Evolutionary conservation across 2,888 invertebrate species (phyloP).

Genomic region (Chloroclystis v-ata): DNA sequence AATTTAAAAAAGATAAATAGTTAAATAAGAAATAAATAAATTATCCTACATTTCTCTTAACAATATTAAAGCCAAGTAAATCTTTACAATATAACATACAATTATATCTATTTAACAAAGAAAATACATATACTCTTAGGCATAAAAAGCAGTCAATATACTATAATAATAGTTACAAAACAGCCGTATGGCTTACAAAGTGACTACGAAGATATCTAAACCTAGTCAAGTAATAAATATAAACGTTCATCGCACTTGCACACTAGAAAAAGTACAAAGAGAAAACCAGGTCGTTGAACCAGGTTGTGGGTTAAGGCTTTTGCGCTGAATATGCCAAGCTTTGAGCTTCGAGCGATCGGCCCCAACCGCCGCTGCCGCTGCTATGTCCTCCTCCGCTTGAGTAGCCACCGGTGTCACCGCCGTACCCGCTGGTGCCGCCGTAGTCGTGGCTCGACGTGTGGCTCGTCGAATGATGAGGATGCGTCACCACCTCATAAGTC

Average conservation of each 20-base stretch:
- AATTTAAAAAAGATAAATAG: neutral
- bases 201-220: slow-evolving; percentile 36
- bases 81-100: slow-evolving; percentile 37
- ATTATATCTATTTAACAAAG: slow-evolving; percentile 39
- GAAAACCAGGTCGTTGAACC: slow-evolving; percentile 64
- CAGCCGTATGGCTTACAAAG: slow-evolving; percentile 39
- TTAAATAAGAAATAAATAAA: slow-evolving; percentile 25
- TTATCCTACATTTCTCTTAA: slow-evolving; percentile 52
- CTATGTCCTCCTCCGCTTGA: slow-evolving; percentile 51
- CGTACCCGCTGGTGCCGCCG: slow-evolving; percentile 80
- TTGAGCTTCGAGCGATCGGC: slow-evolving; percentile 86
- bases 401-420: slow-evolving; percentile 80
- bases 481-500: slow-evolving; percentile 91
- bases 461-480: slow-evolving; percentile 86
- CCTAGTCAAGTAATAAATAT: slow-evolving; percentile 54
- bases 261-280: slow-evolving; percentile 50
- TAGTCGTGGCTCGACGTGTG: slow-evolving; percentile 82
- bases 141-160: slow-evolving; percentile 25
- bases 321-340: slow-evolving; percentile 88
- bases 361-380: slow-evolving; percentile 81
- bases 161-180: slow-evolving; percentile 29
- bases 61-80: slow-evolving; percentile 69
- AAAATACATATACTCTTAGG: slow-evolving; percentile 37
- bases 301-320: slow-evolving; percentile 74
- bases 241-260: slow-evolving; percentile 52